Base-by-base conservation (phyloP, 2,113 vertebrate genomes). In the Antennarius striatus region DNA sequence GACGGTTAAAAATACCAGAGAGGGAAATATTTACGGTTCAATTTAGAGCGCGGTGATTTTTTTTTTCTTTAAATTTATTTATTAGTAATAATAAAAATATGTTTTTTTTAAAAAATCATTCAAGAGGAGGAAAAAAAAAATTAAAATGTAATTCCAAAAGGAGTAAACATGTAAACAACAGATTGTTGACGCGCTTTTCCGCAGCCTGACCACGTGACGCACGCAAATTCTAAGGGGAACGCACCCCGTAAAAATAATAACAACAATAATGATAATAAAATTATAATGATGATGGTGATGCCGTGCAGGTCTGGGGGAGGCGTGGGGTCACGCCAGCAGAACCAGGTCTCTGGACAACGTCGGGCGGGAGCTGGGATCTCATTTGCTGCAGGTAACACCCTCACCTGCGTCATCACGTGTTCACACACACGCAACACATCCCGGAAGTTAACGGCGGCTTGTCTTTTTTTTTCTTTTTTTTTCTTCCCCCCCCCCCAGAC, bases 331-430 rank as follows among this genome's bases (percentile, higher is more conserved):
- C 47, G 73, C 95, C 0, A 96, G 93, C 81, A 87, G 96, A 71
- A 92, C 94, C 15, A 95, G 96, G 75, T 92, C 95, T 0, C 73
- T 96, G 90, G 96, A 98, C 67, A 98, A 97, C 59, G 93, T 98
- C 32, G 96, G 96, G 55, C 90, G 96, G 3, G 96, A 98, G 65
- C 87, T 98, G 77, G 96, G 96, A 72, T 96, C 96, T 32, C 96
- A 98, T 71, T 92, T 98, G 71, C 91, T 98, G 56, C 96, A 98
- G 96, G 96, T 98, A 95, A 39, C 28, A 1, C 3, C 4, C 3
- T 11, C 42, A 28, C 42, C 3, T 4, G 5, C 3, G 6, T 40
- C 12, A 11, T 22, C 10, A 52, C n/a, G 10, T 12, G 42, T 36
- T 30, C 10, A 4, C 29, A n/a, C 9, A 6, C 11, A 22, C 3